These are phyloP conservation scores for Leptopilina clavipes DNA, from an alignment of 1,140 invertebrate species.

Conservation along the genomic window DNA sequence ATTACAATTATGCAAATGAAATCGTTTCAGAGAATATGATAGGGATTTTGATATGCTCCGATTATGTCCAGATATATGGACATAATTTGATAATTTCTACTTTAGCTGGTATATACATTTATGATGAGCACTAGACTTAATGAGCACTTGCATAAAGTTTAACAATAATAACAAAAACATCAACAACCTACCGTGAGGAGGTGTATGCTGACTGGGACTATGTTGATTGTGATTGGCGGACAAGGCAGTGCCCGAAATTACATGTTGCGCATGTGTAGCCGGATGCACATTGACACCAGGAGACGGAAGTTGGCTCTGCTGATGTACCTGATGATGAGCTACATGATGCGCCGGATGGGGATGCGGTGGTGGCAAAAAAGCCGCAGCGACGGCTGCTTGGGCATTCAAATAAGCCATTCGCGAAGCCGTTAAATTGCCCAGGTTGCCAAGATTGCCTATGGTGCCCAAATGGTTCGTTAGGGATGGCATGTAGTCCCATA, in stretches of 20 bases:
- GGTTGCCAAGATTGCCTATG: slow-evolving; percentile 66
- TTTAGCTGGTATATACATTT: too few species aligned
- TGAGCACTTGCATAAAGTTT: too few species aligned
- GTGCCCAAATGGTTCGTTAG: slow-evolving; percentile 71
- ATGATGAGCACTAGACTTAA: too few species aligned
- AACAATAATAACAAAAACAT: not conserved
- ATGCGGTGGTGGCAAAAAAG: slow-evolving; percentile 84
- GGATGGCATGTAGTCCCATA: slow-evolving; percentile 74
- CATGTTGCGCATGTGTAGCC: slow-evolving; percentile 70
- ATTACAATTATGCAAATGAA: too few species aligned
- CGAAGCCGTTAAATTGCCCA: slow-evolving; percentile 78
- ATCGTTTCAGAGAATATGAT: too few species aligned
- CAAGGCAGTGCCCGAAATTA: slow-evolving; percentile 67
- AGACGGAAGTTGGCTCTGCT: slow-evolving; percentile 69
- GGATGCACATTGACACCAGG: slow-evolving; percentile 70
- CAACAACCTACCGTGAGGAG: slow-evolving; percentile 68
- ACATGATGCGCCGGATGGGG: slow-evolving; percentile 73
- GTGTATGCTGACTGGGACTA: slow-evolving; percentile 70
- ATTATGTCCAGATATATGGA: too few species aligned
- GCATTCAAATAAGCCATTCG: slow-evolving; percentile 91
- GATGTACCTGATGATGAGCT: slow-evolving; percentile 73
- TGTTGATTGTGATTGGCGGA: slow-evolving; percentile 70
- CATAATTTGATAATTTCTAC: too few species aligned
- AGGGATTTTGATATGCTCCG: too few species aligned
- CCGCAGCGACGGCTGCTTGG: slow-evolving; percentile 89